These are phyloP conservation scores for Phthorimaea operculella DNA, from an alignment of 1,140 invertebrate species.

Conservation along the genomic window DNA sequence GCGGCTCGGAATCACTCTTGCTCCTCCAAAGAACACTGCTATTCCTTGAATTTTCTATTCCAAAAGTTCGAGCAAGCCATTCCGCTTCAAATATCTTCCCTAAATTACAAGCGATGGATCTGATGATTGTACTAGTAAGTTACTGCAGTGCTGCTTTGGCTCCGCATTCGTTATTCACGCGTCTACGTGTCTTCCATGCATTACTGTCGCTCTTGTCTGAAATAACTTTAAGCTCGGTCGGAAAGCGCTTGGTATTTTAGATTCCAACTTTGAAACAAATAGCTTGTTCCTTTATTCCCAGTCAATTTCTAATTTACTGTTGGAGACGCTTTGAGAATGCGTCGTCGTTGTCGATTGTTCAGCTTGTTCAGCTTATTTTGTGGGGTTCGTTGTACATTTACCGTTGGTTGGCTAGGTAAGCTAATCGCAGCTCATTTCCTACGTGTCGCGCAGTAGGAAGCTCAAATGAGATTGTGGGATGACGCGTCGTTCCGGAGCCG, in stretches of 20 bases:
- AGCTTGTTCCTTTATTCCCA: background rate
- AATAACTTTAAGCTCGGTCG: conserved; percentile 4
- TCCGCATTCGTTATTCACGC: conserved; percentile 8
- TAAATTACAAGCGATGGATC: conserved; percentile 35
- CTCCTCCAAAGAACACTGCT: conserved; percentile 39
- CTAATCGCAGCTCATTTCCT: conserved; percentile 52
- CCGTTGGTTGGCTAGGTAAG: conserved; percentile 22
- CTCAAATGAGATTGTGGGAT: conserved; percentile 46
- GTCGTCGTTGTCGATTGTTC: too few relatives aligned
- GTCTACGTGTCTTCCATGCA: conserved; percentile 3
- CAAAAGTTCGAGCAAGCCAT: conserved; percentile 38
- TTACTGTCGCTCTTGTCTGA: conserved; percentile 4
- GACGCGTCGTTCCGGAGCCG: conserved; percentile 35
- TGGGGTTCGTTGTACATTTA: background rate
- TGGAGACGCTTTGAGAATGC: too few relatives aligned
- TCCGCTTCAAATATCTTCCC: conserved; percentile 36
- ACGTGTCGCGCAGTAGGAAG: conserved; percentile 43
- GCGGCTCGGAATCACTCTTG: conserved; percentile 52
- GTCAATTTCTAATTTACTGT: background rate
- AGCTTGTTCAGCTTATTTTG: too few relatives aligned
- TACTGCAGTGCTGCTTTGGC: conserved; percentile 19
- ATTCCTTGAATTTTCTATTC: conserved; percentile 45
- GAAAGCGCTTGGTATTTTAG: background rate
- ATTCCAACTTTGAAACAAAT: background rate
- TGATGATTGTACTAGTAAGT: conserved; percentile 23